phyloP scores from a whole-genome alignment of 2,888 invertebrate genomes.

The Amblyjoppa fuscipennis region DNA sequence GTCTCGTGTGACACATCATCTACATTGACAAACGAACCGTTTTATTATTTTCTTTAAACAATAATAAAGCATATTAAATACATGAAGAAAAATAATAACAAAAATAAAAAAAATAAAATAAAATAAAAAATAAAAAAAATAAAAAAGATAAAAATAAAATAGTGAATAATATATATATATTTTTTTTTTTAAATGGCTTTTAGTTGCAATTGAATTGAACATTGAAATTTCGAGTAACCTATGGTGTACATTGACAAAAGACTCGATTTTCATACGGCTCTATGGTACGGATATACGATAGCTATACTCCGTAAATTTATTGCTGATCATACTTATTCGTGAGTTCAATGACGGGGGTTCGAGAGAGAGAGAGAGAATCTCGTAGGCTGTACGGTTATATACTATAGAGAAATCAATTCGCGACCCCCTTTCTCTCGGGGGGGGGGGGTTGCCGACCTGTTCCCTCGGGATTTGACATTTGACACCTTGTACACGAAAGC shows the following conservation, averaged over 20 bases:
- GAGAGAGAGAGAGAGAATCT: slow-evolving; percentile 42
- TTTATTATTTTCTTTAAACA: too few species aligned
- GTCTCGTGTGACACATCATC: not conserved
- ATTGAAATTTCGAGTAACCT: not conserved
- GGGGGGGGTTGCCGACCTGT: slow-evolving; percentile 48
- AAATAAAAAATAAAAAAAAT: too few species aligned
- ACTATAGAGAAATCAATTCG: slow-evolving; percentile 76
- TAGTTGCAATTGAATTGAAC: not conserved
- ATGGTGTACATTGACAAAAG: not conserved
- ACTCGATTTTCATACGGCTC: slow-evolving; percentile 38
- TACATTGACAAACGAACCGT: not conserved
- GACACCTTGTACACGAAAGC: slow-evolving; percentile 78
- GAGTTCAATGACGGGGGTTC: not conserved
- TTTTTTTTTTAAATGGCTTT: not conserved
- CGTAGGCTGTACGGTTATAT: slow-evolving; percentile 43
- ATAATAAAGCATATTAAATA: too few species aligned
- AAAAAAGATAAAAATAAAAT: too few species aligned
- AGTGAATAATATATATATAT: not conserved
- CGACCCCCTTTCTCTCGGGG: slow-evolving; percentile 64
- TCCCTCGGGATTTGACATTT: slow-evolving; percentile 80
- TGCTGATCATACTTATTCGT: slow-evolving; percentile 65
- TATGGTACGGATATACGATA: not conserved
- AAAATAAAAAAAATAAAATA: too few species aligned
- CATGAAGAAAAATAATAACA: too few species aligned
- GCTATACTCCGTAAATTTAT: slow-evolving; percentile 62